phyloP scores from a whole-genome alignment of 2,113 vertebrate genomes.

The Canis aureus region DNA sequence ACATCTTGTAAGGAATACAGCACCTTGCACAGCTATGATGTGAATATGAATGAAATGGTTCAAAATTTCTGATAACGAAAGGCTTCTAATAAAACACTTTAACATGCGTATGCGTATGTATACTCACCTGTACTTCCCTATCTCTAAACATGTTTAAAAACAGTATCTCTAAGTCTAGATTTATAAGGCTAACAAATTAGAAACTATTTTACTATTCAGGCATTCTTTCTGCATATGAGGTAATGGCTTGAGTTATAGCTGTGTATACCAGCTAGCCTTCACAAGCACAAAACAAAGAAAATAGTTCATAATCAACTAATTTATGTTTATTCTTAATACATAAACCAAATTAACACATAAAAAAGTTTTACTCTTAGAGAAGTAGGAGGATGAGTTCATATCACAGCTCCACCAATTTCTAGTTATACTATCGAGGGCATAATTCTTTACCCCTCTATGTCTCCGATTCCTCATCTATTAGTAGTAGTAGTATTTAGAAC shows the following conservation, averaged over 20 bases:
- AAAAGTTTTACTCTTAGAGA: not conserved
- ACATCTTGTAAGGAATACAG: not conserved
- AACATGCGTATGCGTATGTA: not conserved
- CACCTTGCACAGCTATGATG: not conserved
- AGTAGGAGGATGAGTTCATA: not conserved
- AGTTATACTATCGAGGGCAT: not conserved
- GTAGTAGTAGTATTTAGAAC: not conserved
- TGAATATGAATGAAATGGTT: not conserved
- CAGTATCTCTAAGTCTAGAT: not conserved
- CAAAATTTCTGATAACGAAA: constrained; percentile 29
- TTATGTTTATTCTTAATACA: not conserved
- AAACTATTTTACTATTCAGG: constrained; percentile 25
- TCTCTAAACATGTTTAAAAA: constrained; percentile 32
- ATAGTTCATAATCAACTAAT: not conserved
- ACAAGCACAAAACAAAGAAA: constrained; percentile 7
- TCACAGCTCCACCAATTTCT: not conserved
- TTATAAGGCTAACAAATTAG: constrained; percentile 3
- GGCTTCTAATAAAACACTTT: not conserved
- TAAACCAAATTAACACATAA: not conserved
- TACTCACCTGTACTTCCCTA: not conserved
- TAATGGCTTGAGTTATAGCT: not conserved
- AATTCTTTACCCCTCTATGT: not conserved
- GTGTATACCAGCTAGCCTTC: not conserved
- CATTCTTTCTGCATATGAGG: not conserved
- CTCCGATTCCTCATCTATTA: not conserved